phyloP scores from a whole-genome alignment of 1,140 invertebrate species.

The Penaeus japonicus region DNA sequence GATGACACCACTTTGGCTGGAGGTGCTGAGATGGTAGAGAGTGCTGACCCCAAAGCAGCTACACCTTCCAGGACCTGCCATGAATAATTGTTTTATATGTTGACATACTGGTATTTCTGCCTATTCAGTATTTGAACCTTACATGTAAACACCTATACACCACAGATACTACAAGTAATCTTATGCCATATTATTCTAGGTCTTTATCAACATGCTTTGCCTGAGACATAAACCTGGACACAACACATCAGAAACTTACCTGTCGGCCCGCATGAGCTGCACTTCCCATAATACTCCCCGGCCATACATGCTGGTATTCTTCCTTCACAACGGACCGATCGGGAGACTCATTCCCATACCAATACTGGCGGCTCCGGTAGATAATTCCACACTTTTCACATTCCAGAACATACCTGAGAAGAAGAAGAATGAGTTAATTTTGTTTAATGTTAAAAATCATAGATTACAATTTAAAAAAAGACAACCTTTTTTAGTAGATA shows the following conservation, averaged over 20 bases:
- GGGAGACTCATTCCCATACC: slow-evolving; percentile 84
- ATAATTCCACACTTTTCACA: slow-evolving; percentile 84
- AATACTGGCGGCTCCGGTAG: slow-evolving; percentile 81
- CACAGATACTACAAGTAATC: too few species aligned
- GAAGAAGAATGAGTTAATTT: neutral
- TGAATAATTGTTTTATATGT: slow-evolving; percentile 62
- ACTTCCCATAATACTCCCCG: slow-evolving; percentile 63
- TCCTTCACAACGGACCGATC: slow-evolving; percentile 74
- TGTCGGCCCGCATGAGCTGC: slow-evolving; percentile 62
- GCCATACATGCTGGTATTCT: slow-evolving; percentile 84
- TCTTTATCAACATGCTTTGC: too few species aligned
- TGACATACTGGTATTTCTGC: too few species aligned
- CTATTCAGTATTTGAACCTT: too few species aligned
- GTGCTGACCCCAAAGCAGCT: slow-evolving; percentile 75
- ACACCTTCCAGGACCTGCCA: slow-evolving; percentile 80
- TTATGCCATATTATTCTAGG: too few species aligned
- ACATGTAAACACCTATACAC: too few species aligned
- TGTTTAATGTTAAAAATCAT: slow-evolving; percentile 61
- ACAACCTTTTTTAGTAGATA: too few species aligned
- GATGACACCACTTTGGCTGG: slow-evolving; percentile 75
- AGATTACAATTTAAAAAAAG: too few species aligned
- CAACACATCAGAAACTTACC: slow-evolving; percentile 63
- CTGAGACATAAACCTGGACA: slow-evolving; percentile 65
- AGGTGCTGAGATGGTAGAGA: slow-evolving; percentile 74
- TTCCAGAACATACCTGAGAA: slow-evolving; percentile 73